Evolutionary conservation across 2,888 invertebrate genomes (phyloP).

Genomic region (Lydus trimaculatus): DNA sequence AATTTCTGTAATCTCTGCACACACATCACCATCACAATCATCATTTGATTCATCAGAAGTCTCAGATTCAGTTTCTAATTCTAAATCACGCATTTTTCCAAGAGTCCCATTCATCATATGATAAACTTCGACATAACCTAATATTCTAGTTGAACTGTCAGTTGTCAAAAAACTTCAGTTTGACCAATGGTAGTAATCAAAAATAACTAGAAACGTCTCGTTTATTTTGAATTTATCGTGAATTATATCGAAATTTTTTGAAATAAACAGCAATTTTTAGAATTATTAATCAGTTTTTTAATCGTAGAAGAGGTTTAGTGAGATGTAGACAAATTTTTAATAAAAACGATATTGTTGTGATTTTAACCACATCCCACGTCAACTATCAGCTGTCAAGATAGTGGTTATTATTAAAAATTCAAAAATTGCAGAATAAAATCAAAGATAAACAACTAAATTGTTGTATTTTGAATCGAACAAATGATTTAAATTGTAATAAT

Average conservation of each 20-base stretch:
- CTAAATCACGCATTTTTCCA: conserved; percentile 24
- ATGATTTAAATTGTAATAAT: background rate
- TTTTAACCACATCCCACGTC: background rate
- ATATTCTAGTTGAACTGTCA: too few relatives aligned
- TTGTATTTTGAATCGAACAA: background rate
- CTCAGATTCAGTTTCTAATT: conserved; percentile 14
- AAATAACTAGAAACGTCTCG: background rate
- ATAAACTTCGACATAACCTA: background rate
- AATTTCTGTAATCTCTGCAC: conserved; percentile 41
- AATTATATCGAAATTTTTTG: background rate
- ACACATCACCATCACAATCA: conserved; percentile 47
- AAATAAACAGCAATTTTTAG: background rate
- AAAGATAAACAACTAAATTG: background rate
- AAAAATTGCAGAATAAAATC: background rate
- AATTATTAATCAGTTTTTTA: background rate
- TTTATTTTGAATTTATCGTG: background rate
- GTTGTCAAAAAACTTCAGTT: background rate
- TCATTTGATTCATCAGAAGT: conserved; percentile 43
- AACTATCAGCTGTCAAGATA: background rate
- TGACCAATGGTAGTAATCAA: background rate
- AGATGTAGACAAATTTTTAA: too few relatives aligned
- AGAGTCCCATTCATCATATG: background rate
- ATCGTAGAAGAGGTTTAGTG: too few relatives aligned
- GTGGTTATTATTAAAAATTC: background rate
- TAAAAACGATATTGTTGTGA: too few relatives aligned